Conservation (phyloP, 2,888 invertebrate genomes). For the Drosophila kuntzei region DNA sequence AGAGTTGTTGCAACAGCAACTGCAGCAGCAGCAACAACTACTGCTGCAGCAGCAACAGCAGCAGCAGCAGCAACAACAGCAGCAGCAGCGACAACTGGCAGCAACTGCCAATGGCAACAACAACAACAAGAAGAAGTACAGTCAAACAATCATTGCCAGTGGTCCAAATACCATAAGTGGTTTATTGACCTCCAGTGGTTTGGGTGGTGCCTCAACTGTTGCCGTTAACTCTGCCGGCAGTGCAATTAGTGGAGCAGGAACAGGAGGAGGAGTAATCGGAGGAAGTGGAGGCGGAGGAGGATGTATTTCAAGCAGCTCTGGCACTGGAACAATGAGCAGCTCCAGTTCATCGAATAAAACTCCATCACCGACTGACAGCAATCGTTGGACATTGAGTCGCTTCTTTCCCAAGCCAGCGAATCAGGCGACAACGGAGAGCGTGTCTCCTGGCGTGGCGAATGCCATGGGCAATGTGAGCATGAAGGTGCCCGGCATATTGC, state of each 20-base stretch:
- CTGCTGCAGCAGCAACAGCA: slow-evolving; percentile 51
- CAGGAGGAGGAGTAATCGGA: slow-evolving; percentile 1
- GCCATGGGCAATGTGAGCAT: slow-evolving; percentile 75
- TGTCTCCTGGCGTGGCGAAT: slow-evolving; percentile 72
- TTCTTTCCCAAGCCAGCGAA: slow-evolving; percentile 80
- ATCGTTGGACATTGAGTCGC: slow-evolving; percentile 81
- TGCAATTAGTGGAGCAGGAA: neutral
- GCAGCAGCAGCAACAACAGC: slow-evolving; percentile 31
- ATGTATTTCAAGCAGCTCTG: slow-evolving; percentile 47
- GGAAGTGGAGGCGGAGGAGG: slow-evolving; percentile 20
- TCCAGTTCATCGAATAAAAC: slow-evolving; percentile 82
- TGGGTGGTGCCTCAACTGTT: slow-evolving; percentile 25
- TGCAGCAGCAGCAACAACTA: slow-evolving; percentile 39
- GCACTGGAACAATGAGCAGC: slow-evolving; percentile 63
- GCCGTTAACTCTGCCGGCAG: slow-evolving; percentile 13
- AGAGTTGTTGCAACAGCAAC: slow-evolving; percentile 39
- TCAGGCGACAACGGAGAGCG: slow-evolving; percentile 68
- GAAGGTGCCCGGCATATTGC: slow-evolving; percentile 79
- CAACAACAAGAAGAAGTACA: slow-evolving; percentile 71
- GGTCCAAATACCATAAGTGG: slow-evolving; percentile 76
- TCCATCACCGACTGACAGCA: slow-evolving; percentile 82
- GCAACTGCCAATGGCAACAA: slow-evolving; percentile 49
- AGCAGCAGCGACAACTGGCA: slow-evolving; percentile 17
- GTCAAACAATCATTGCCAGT: slow-evolving; percentile 73
- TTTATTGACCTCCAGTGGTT: slow-evolving; percentile 62